A percentile compares a stretch with the other conserved stretches of the same genome.
Evolutionary conservation across 2,888 invertebrate species (phyloP).

Genomic region (Chesias legatella): DNA sequence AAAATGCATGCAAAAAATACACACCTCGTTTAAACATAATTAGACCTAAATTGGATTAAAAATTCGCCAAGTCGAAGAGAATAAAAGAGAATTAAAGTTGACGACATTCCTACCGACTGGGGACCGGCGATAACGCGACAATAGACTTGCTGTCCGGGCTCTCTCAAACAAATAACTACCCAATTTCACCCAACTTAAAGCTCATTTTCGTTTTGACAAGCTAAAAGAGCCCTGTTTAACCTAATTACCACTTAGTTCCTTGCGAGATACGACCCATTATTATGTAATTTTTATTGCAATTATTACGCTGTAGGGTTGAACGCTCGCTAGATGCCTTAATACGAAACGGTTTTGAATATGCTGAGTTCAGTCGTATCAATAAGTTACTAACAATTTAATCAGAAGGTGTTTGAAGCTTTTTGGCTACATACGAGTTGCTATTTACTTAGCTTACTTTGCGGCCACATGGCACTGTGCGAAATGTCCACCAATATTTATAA

Average conservation of each 20-base stretch:
- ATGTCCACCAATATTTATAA: too few species aligned
- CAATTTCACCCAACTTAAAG: constrained; percentile 43
- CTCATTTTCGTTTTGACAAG: constrained; percentile 32
- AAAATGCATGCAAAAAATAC: constrained; percentile 1
- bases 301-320: constrained; percentile 26
- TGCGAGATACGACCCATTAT: constrained; percentile 49
- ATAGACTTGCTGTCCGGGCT: constrained; percentile 59
- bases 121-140: constrained; percentile 68
- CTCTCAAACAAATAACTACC: constrained; percentile 58
- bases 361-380: too few species aligned
- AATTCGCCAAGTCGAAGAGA: constrained; percentile 63
- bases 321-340: constrained; percentile 17
- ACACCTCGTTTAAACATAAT: constrained; percentile 22
- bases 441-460: too few species aligned
- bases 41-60: constrained; percentile 61
- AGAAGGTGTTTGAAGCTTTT: too few species aligned
- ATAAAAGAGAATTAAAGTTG: constrained; percentile 73
- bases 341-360: constrained; percentile 3
- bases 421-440: too few species aligned
- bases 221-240: constrained; percentile 44
- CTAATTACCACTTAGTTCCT: constrained; percentile 61
- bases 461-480: too few species aligned
- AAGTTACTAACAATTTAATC: too few species aligned
- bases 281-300: constrained; percentile 41
- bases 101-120: constrained; percentile 57